phyloP scores from a whole-genome alignment of 2,113 vertebrate genomes.

The Athene noctua region DNA sequence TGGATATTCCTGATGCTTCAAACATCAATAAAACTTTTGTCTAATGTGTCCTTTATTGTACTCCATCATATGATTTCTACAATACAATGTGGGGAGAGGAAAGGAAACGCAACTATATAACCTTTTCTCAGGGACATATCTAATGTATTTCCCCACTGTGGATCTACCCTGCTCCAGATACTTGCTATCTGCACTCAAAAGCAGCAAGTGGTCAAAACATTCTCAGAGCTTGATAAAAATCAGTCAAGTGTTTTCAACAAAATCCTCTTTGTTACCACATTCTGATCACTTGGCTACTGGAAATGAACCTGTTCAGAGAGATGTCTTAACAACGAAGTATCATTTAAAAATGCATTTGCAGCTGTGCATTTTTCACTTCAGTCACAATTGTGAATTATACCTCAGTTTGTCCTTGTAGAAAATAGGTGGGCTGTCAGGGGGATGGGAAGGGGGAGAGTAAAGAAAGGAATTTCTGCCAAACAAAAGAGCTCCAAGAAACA shows the following conservation, averaged over 20 bases:
- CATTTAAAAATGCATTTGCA: neutral
- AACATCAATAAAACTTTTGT: neutral
- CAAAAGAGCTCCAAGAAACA: conserved; percentile 57
- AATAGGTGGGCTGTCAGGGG: conserved; percentile 48
- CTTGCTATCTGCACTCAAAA: neutral
- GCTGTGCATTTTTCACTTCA: conserved; percentile 28
- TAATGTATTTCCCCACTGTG: accelerated
- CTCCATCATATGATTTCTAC: neutral
- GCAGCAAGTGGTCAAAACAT: neutral
- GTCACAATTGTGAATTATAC: conserved; percentile 37
- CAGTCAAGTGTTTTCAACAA: neutral
- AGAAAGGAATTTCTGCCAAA: conserved; percentile 30
- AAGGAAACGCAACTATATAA: neutral
- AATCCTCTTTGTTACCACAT: neutral
- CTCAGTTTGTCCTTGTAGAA: conserved; percentile 14
- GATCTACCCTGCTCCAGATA: neutral
- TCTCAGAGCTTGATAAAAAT: neutral
- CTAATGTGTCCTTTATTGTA: neutral
- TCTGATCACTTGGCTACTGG: neutral
- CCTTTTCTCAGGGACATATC: neutral
- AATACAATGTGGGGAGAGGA: neutral
- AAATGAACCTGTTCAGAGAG: neutral
- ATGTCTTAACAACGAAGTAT: neutral
- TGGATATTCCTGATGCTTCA: neutral
- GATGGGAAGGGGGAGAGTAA: neutral